Base-by-base conservation (phyloP, 2,888 invertebrate genomes). In the Allophyes oxyacanthae region DNA sequence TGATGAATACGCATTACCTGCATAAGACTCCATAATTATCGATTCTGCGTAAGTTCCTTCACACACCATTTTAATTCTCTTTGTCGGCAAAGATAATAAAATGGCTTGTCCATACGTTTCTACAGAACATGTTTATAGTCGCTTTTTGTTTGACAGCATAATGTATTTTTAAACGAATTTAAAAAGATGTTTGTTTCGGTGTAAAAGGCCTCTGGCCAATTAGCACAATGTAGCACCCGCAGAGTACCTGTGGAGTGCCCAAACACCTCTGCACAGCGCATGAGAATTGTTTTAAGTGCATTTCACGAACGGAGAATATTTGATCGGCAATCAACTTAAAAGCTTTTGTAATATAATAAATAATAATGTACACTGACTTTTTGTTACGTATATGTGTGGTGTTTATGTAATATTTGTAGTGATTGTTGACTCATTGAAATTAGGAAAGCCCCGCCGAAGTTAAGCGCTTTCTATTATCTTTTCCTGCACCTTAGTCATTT, bases 121-220 rank as follows among this genome's bases (percentile, higher is more conserved):
- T 77, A 56, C 63, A 44, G 59, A 52, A 43, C 63, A 64, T 55
- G 65, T 64, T 58, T 55, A 58, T 61, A 58, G 64, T 66, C 58
- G 56, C 44, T 82, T 83, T 84, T 85, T 87, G 83, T 87, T 86
- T 86, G 81, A 81, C 79, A 78, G 79, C 75, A 69, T 87, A 85
- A 89, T 88, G 88, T 88, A 84, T 87, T 89, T 89, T 89, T 86
- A 88, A 89, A 81, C 82, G 85, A 75, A 84, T 87, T 82, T 78
- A 72, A 85, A 84, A 85, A 84, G 74, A 83, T 78, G 79, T 78
- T 78, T 72, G 72, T 77, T 70, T 78, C 65, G 69, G 66, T 55
- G 60, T 54, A 54, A 57, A n/a, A 72, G 45, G 55, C 52, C 61
- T 42, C 75, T 78, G 78, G 77, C 77, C 89, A 89, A 90, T 90